phyloP scores from a whole-genome alignment of 2,888 invertebrate species.

The Timema cristinae region DNA sequence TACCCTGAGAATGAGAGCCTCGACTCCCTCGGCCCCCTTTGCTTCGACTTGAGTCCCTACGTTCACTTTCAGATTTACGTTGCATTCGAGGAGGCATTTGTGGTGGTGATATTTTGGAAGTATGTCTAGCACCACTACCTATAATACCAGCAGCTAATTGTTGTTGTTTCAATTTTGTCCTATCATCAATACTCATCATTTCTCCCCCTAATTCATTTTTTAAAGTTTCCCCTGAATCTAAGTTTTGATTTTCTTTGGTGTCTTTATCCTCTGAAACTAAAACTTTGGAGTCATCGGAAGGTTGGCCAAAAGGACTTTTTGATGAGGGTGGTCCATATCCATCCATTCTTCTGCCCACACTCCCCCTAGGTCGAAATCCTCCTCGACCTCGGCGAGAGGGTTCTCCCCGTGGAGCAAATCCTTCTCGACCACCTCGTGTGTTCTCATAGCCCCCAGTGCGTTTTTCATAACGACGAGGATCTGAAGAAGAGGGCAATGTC shows the following conservation, averaged over 20 bases:
- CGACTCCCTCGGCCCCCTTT: slow-evolving; percentile 24
- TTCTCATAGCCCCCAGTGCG: slow-evolving; percentile 40
- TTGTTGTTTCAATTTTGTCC: slow-evolving; percentile 62
- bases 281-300: slow-evolving; percentile 38
- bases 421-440: slow-evolving; percentile 56
- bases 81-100: slow-evolving; percentile 33
- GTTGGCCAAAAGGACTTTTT: slow-evolving; percentile 66
- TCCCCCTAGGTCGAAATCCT: slow-evolving; percentile 50
- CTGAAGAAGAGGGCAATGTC: slow-evolving; percentile 17
- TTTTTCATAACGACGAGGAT: slow-evolving; percentile 24
- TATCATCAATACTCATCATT: slow-evolving; percentile 46
- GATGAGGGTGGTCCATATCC: slow-evolving; percentile 78
- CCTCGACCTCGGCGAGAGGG: slow-evolving; percentile 82
- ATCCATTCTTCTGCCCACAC: slow-evolving; percentile 58
- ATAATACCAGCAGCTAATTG: slow-evolving; percentile 63
- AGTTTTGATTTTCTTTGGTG: slow-evolving; percentile 37
- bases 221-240: slow-evolving; percentile 18
- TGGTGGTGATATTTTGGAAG: slow-evolving; percentile 33
- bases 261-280: slow-evolving; percentile 29
- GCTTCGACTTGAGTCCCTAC: slow-evolving; percentile 27
- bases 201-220: slow-evolving; percentile 29
- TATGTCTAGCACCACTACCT: slow-evolving; percentile 43
- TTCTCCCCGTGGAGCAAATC: slow-evolving; percentile 83
- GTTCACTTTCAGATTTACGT: slow-evolving; percentile 27
- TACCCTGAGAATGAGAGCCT: slow-evolving; percentile 36